These are phyloP conservation scores for Ochlodes sylvanus DNA, from an alignment of 2,888 invertebrate genomes.

Conservation along the genomic window DNA sequence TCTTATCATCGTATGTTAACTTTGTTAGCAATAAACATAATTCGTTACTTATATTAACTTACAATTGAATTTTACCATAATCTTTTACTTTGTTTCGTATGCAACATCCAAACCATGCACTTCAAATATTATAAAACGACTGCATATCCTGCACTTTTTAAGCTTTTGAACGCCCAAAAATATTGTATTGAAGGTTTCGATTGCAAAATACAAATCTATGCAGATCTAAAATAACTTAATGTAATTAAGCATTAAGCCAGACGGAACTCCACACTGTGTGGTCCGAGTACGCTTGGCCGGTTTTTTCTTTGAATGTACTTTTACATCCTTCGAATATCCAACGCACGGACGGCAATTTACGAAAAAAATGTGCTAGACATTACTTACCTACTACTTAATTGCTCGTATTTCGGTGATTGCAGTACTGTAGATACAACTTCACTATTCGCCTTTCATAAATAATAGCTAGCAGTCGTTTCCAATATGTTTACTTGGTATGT, in stretches of 20 bases:
- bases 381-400: not conserved
- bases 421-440: not conserved
- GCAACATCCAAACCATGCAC: no score
- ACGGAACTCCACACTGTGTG: constrained; percentile 3
- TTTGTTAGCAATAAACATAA: no score
- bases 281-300: constrained; percentile 3
- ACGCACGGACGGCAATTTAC: constrained; percentile 5
- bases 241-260: not conserved
- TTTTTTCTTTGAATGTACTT: constrained; percentile 2
- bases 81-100: no score
- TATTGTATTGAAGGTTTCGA: no score
- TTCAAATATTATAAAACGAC: no score
- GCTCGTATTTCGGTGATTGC: not conserved
- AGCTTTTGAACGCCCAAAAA: no score
- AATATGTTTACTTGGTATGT: not conserved
- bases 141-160: no score
- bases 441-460: not conserved
- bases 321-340: constrained; percentile 3
- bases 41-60: no score
- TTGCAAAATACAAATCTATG: not conserved
- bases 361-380: not conserved
- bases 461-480: not conserved
- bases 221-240: not conserved
- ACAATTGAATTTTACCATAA: no score
- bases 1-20: no score